A percentile compares a stretch with the other conserved stretches of the same genome.
Conservation (phyloP, 2,797 vertebrate species). For the Rallus crepitans region DNA sequence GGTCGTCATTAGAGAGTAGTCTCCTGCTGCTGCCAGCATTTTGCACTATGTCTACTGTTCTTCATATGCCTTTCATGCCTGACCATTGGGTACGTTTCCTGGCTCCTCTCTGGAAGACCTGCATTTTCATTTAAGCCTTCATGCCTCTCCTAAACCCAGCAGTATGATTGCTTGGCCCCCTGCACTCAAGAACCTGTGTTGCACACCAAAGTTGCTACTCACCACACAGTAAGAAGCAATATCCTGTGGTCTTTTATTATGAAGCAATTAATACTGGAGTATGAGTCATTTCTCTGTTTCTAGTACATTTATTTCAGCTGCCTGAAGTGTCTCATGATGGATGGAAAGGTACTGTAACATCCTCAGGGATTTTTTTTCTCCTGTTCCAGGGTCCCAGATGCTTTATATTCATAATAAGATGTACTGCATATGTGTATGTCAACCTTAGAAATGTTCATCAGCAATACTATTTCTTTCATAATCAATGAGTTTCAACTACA, state of each 20-base stretch:
- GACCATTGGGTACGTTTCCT: neutral
- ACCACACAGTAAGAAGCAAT: neutral
- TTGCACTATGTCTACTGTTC: neutral
- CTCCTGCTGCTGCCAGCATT: neutral
- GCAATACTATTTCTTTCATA: neutral
- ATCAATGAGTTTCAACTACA: neutral
- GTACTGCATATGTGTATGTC: neutral
- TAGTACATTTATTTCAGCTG: constrained; percentile 29
- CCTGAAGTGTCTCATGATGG: neutral
- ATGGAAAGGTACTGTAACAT: constrained; percentile 19
- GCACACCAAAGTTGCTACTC: neutral
- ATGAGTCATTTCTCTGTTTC: constrained; percentile 31
- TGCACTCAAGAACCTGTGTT: neutral
- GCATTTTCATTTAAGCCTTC: neutral
- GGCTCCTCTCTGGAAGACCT: neutral
- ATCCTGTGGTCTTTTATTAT: constrained; percentile 41
- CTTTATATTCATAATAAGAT: neutral
- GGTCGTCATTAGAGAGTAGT: neutral
- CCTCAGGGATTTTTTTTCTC: neutral
- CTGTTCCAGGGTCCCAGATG: neutral
- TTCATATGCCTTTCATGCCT: neutral
- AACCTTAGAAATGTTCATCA: neutral
- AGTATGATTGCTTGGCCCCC: neutral
- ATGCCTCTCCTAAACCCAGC: neutral
- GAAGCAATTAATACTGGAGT: neutral